phyloP scores from a whole-genome alignment of 1,140 invertebrate species.

The Drosophila athabasca region DNA sequence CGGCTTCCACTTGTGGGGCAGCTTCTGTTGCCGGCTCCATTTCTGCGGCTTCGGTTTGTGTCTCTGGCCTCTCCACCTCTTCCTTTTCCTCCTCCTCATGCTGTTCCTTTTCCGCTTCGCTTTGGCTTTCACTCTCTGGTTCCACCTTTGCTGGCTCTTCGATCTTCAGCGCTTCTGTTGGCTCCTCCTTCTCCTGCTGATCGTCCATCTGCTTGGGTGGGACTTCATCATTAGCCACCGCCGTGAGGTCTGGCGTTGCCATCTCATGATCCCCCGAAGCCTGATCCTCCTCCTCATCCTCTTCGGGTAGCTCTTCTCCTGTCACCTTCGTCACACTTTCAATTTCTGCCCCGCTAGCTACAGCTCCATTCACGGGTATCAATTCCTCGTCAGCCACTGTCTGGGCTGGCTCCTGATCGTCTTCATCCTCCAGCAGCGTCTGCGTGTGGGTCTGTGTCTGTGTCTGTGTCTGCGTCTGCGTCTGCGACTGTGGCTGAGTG shows the following conservation, averaged over 20 bases:
- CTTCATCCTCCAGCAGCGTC: constrained; percentile 27
- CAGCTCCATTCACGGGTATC: constrained; percentile 63
- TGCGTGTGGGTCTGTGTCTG: neutral
- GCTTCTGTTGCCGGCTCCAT: constrained; percentile 12
- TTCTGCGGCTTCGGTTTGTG: constrained; percentile 41
- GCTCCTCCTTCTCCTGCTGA: constrained; percentile 11
- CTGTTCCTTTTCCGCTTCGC: constrained; percentile 28
- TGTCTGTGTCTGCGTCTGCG: constrained; percentile 10
- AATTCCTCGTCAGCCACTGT: constrained; percentile 60
- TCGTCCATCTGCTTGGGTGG: constrained; percentile 21
- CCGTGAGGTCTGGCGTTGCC: constrained; percentile 10
- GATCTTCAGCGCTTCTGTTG: constrained; percentile 21
- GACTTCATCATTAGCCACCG: constrained; percentile 26
- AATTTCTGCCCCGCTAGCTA: constrained; percentile 35
- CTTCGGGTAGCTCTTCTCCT: constrained; percentile 11
- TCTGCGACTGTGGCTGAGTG: constrained; percentile 25
- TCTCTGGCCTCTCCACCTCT: constrained; percentile 37
- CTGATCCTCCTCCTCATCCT: constrained; percentile 21
- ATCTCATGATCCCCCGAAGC: constrained; percentile 67
- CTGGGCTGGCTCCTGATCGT: constrained; percentile 30
- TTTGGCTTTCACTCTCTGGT: constrained; percentile 40
- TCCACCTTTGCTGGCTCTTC: constrained; percentile 25
- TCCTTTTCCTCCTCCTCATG: neutral
- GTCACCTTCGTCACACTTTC: constrained; percentile 70
- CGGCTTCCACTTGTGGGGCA: constrained; percentile 38